Conservation (phyloP, 2,888 invertebrate genomes). For the Tineola bisselliella region DNA sequence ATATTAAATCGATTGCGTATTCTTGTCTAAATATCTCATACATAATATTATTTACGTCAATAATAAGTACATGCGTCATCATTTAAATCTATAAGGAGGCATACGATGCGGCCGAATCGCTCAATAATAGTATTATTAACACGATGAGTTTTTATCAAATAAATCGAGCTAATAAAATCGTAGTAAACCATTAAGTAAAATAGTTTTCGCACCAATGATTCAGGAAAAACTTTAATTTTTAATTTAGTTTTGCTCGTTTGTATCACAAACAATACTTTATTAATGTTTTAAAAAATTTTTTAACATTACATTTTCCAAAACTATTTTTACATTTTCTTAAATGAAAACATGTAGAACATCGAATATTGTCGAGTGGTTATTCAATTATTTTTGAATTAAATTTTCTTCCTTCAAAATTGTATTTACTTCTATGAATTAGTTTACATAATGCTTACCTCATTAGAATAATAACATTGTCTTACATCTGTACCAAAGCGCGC, state of each 20-base stretch:
- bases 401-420: no score
- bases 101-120: not conserved
- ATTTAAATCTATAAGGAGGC: not conserved
- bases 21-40: not conserved
- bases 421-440: no score
- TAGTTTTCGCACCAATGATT: not conserved
- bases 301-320: no score
- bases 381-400: no score
- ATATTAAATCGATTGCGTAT: not conserved
- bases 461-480: constrained; percentile 69
- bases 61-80: not conserved
- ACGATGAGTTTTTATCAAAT: not conserved
- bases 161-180: not conserved
- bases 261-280: no score
- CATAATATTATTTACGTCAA: not conserved
- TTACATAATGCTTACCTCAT: constrained; percentile 49
- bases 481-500: constrained; percentile 46
- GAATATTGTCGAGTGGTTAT: no score
- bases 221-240: not conserved
- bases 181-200: not conserved
- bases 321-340: no score
- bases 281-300: no score
- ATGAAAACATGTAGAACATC: no score
- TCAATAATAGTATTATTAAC: not conserved
- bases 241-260: no score